These are phyloP conservation scores for Cynoglossus semilaevis DNA, from an alignment of 2,113 vertebrate genomes.

Conservation along the genomic window DNA sequence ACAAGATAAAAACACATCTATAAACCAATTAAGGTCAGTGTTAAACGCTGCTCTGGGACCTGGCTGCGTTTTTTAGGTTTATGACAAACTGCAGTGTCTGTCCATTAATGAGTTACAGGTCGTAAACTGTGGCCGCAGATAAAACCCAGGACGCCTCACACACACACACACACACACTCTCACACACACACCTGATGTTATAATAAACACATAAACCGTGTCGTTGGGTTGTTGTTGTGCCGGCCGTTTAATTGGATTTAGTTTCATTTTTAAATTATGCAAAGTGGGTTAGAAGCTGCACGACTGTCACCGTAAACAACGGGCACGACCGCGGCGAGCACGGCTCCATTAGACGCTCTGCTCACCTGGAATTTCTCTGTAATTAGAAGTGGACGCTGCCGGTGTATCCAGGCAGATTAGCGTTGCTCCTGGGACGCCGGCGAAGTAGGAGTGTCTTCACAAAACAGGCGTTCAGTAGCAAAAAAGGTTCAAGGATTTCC, in stretches of 20 bases:
- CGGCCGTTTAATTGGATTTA: constrained; percentile 15
- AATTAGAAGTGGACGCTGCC: constrained; percentile 13
- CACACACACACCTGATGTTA: background rate
- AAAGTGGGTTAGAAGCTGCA: background rate
- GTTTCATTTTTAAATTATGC: constrained; percentile 10
- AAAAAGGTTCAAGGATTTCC: constrained; percentile 17
- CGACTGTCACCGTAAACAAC: constrained; percentile 8
- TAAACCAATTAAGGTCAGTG: constrained; percentile 31
- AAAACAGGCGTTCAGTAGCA: constrained; percentile 9
- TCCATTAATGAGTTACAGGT: constrained; percentile 49
- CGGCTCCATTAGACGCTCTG: constrained; percentile 10
- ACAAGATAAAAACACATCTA: background rate
- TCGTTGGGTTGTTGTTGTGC: background rate
- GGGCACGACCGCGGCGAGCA: background rate
- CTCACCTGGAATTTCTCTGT: constrained; percentile 7
- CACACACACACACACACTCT: too few relatives aligned
- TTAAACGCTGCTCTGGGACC: constrained; percentile 14
- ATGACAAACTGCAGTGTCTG: constrained; percentile 22
- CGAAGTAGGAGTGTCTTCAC: constrained; percentile 12
- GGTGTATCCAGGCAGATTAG: background rate
- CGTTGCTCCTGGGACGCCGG: background rate
- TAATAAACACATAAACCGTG: background rate
- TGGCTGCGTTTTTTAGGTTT: constrained; percentile 3
- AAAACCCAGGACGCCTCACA: background rate
- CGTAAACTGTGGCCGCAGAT: constrained; percentile 34